Evolutionary conservation across 2,113 vertebrate genomes (phyloP).

Genomic region (Baryphthengus martii): DNA sequence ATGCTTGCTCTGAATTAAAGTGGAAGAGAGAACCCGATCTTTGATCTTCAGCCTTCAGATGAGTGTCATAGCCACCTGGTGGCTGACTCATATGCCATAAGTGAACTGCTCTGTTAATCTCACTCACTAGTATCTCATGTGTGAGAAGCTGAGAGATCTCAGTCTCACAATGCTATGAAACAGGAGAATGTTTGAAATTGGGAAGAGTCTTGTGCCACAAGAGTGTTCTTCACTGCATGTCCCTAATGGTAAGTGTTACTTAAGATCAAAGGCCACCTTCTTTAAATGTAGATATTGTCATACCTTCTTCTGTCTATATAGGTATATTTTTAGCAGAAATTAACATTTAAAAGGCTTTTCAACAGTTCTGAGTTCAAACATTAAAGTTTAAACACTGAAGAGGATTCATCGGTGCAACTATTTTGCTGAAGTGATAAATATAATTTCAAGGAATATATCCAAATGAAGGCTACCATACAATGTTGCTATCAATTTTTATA

Average conservation of each 20-base stretch:
- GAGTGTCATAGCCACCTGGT: neutral
- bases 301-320: neutral
- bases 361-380: neutral
- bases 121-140: neutral
- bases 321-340: conserved; percentile 1
- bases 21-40: neutral
- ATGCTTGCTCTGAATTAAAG: neutral
- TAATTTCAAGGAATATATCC: conserved; percentile 63
- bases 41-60: neutral
- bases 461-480: conserved; percentile 45
- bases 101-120: neutral
- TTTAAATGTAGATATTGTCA: neutral
- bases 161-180: neutral
- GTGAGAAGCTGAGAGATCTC: neutral
- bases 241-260: neutral
- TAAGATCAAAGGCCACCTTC: neutral
- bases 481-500: conserved; percentile 58
- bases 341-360: neutral
- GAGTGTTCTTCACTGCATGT: neutral
- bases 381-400: neutral
- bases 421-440: conserved; percentile 39
- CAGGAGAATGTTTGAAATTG: neutral
- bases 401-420: neutral
- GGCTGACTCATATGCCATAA: neutral
- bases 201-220: neutral